Evolutionary conservation across 2,113 vertebrate species (phyloP), one percentile per base, ranked within the genome.

Genomic region (Phylloscopus trochilus): DNA sequence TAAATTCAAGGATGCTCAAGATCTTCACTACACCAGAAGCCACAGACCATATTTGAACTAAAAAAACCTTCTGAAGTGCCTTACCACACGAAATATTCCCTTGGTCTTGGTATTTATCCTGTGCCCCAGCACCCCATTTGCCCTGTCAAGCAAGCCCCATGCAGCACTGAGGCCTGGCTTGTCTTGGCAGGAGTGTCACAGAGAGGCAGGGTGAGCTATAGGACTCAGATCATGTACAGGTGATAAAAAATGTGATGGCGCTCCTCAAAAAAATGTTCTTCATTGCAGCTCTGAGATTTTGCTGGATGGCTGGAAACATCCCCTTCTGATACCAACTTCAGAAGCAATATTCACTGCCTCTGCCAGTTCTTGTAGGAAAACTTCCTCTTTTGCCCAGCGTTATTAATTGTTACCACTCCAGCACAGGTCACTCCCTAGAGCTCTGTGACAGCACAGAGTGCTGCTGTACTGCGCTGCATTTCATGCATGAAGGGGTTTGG

Each of bases 81-180:
- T 69, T 63, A 41, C 27, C 18, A 35, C 13, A 15, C 0, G 0
- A 78, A 81, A 59, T 43, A 81, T 10, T 10, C 39, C 43, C 8
- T 0, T 8, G 7, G 47, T 33, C 17, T 46, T 37, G 55, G 23
- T 37, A 26, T 66, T 37, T 22, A 7, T 15, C 23, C 60, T 9
- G 4, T 0, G 0, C 21, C 22, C 23, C 44, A 72, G 51, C 20
- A 63, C 16, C 11, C 31, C 10, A 10, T 21, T 52, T 0, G 0
- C 39, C 28, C 52, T 3, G 1, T 21, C 35, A 23, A 59, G 41
- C 31, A 55, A 92, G 19, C 18, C 9, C 23, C 6, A 2, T 7
- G 33, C 12, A 37, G 33, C 0, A 0, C 60, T 8, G 39, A 31
- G 33, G 43, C 19, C 60, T 30, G 72, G 11, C 33, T 75, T 44